phyloP scores from a whole-genome alignment of 1,140 invertebrate species.

The Phenacoccus solenopsis region DNA sequence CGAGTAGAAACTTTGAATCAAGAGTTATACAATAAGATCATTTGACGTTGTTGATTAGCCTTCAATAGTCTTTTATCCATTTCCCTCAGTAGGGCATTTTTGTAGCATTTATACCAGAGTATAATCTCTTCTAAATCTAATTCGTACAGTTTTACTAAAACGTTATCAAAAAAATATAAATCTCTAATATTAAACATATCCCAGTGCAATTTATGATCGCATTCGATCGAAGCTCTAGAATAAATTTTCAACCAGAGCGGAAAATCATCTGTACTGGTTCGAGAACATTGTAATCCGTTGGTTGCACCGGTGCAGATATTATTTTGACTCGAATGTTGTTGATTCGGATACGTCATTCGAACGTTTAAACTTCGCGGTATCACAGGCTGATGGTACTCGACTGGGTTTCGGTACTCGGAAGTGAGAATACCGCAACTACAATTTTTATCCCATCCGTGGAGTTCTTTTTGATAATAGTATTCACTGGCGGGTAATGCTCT shows the following conservation, averaged over 20 bases:
- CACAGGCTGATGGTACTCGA: background rate
- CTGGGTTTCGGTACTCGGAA: background rate
- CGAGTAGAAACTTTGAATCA: background rate
- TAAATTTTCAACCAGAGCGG: background rate
- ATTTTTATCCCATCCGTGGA: no score
- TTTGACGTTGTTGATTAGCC: background rate
- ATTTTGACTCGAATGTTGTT: background rate
- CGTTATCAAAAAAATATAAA: background rate
- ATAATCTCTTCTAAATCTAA: background rate
- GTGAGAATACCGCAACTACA: no score
- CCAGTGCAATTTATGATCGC: background rate
- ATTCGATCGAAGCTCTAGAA: background rate
- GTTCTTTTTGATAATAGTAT: no score
- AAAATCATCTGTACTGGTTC: background rate
- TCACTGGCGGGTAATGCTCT: no score
- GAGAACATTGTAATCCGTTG: background rate
- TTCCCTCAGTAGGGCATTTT: background rate
- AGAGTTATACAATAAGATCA: background rate
- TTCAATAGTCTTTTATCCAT: background rate
- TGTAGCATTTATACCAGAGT: background rate
- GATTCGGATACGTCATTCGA: background rate
- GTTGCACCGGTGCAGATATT: background rate
- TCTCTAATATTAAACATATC: background rate
- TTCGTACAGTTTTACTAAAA: background rate
- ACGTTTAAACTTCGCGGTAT: background rate